A percentile compares a stretch with the other conserved stretches of the same genome.
These are phyloP conservation scores for Hybos culiciformis DNA, from an alignment of 2,888 invertebrate genomes.

Conservation along the genomic window DNA sequence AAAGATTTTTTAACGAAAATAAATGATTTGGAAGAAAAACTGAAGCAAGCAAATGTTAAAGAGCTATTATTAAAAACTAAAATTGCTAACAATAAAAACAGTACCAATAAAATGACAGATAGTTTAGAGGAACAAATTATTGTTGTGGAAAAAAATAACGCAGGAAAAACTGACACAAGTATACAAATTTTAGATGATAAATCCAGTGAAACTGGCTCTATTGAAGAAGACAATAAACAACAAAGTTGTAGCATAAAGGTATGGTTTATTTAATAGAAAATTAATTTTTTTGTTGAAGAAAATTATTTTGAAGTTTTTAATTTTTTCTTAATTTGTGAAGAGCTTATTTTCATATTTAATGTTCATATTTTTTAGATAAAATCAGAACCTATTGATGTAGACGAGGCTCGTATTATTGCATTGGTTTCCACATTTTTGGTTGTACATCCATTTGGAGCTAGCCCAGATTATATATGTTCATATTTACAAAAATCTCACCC, in stretches of 20 bases:
- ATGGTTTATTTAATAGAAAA: too few relatives aligned
- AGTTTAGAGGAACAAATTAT: too few relatives aligned
- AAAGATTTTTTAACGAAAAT: slow-evolving; percentile 29
- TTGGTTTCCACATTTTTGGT: slow-evolving; percentile 74
- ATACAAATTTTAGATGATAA: too few relatives aligned
- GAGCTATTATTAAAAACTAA: slow-evolving; percentile 34
- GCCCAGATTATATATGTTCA: slow-evolving; percentile 78
- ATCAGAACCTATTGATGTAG: slow-evolving; percentile 14
- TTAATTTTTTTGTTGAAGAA: too few relatives aligned
- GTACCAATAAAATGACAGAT: neutral
- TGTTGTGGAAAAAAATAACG: too few relatives aligned
- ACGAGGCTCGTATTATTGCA: slow-evolving; percentile 65
- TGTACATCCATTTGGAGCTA: slow-evolving; percentile 87
- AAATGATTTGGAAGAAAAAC: slow-evolving; percentile 28
- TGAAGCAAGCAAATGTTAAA: slow-evolving; percentile 33
- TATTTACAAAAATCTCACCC: slow-evolving; percentile 72
- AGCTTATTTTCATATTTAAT: slow-evolving; percentile 21
- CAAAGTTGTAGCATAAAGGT: too few relatives aligned
- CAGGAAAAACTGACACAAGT: too few relatives aligned
- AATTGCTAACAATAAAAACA: slow-evolving; percentile 22
- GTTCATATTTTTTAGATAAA: slow-evolving; percentile 11
- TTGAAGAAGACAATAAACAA: slow-evolving; percentile 27
- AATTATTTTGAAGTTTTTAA: slow-evolving; percentile 23
- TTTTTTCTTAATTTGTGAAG: slow-evolving; percentile 23
- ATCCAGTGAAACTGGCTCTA: too few relatives aligned